Base-by-base conservation (phyloP, 2,797 vertebrate genomes). In the Masticophis lateralis region DNA sequence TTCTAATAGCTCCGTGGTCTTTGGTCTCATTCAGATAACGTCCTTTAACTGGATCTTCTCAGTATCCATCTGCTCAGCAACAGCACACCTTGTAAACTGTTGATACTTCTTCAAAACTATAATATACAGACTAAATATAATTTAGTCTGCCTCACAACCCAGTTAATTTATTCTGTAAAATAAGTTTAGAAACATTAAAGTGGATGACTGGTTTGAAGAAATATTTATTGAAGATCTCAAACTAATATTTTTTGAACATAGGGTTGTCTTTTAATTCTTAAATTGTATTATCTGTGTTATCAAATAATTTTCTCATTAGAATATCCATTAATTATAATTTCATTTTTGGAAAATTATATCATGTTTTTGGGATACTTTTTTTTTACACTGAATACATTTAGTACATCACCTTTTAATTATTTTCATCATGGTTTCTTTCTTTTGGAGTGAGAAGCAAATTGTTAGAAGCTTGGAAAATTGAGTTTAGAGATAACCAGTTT, bases 391-490 rank as follows among this genome's bases (percentile, higher is more conserved):
- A 91, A 87, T 96, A 91, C 90, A 96, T 59, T 25, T 55, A 51
- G 92, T 25, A 57, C 87, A 90, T 88, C 88, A 94, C 90, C 57
- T 97, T 94, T 93, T 97, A 95, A 87, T 87, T 93, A 5, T 95
- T 66, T 86, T 95, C 87, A 61, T 95, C 91, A 95, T 87, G 89
- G 91, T 95, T 79, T 86, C 92, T 28, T 92, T 96, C 56, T 91
- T 96, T 94, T 90, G 94, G 90, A 95, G 94, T 96, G 94, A 94
- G 95, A 87, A 93, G 94, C 6, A 63, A 87, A 92, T 88, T 96
- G 1, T 3, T 96, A 55, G 92, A 96, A 91, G 63, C 9, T 16
- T 98, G 92, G 93, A 94, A 95, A 97, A 96, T 79, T 88, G 94
- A 0, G 95, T 96, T 94, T 95, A 93, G 43, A 97, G 94, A 60